Percentiles rank a stretch among this genome's conserved stretches.
phyloP scores from a whole-genome alignment of 1,140 invertebrate species.

The Drosophila bifasciata region DNA sequence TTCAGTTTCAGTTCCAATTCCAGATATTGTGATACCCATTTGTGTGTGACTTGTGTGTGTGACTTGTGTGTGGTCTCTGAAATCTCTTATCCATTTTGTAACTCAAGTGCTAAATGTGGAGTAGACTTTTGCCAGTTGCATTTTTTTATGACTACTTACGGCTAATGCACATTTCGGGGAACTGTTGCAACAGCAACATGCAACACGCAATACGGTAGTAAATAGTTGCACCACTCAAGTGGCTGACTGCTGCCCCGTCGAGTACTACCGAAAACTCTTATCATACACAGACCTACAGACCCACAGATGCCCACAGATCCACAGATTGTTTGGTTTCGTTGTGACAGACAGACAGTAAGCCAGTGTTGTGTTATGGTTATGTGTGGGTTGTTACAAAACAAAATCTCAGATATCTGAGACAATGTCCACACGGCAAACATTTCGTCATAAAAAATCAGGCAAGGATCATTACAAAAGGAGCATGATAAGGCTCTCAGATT shows the following conservation, averaged over 20 bases:
- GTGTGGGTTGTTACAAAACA: constrained; percentile 40
- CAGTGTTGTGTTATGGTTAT: constrained; percentile 31
- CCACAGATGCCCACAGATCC: constrained; percentile 24
- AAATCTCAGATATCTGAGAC: constrained; percentile 34
- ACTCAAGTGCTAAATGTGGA: constrained; percentile 17
- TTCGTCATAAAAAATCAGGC: constrained; percentile 21
- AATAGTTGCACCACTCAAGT: constrained; percentile 64
- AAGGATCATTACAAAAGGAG: too few species aligned
- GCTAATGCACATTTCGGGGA: constrained; percentile 57
- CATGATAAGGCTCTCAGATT: too few species aligned
- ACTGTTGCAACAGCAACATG: constrained; percentile 32
- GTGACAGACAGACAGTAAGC: constrained; percentile 46
- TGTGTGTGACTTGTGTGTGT: constrained; percentile 5
- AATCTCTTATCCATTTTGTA: constrained; percentile 46
- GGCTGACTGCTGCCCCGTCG: constrained; percentile 43
- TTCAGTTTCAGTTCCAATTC: too few species aligned
- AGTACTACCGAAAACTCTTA: constrained; percentile 46
- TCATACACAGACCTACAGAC: constrained; percentile 17
- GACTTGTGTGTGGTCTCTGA: constrained; percentile 24
- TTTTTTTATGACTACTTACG: constrained; percentile 52
- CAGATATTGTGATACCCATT: too few species aligned
- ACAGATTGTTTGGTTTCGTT: constrained; percentile 64
- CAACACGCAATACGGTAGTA: constrained; percentile 61
- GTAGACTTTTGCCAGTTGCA: constrained; percentile 55
- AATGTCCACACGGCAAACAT: constrained; percentile 1